Percentiles rank a stretch among this genome's conserved stretches.
Conservation (phyloP, 2,797 vertebrate species). For the Mycteria americana region DNA sequence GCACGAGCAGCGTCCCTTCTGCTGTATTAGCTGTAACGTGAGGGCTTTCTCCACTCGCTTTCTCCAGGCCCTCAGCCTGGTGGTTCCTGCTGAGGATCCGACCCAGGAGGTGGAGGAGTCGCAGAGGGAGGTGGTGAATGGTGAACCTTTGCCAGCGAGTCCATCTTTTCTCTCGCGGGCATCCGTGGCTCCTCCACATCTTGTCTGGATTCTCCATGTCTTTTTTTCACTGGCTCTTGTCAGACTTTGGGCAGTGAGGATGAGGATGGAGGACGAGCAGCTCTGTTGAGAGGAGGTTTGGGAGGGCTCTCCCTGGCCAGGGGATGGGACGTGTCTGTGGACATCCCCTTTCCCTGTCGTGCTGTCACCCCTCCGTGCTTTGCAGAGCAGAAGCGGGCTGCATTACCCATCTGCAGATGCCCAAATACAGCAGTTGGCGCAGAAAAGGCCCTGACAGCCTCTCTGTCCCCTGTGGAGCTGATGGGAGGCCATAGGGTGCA, state of each 20-base stretch:
- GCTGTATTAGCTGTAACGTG: background rate
- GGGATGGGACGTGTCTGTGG: background rate
- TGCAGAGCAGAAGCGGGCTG: background rate
- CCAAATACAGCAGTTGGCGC: background rate
- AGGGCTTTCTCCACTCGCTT: background rate
- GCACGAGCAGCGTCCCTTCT: background rate
- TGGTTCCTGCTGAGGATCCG: background rate
- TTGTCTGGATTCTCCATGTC: background rate
- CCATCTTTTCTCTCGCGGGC: background rate
- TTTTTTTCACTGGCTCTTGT: background rate
- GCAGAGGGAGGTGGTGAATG: background rate
- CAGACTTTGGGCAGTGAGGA: background rate
- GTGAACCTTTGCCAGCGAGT: background rate
- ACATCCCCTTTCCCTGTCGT: background rate
- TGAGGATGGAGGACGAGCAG: background rate
- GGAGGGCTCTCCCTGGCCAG: background rate
- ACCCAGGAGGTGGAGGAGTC: background rate
- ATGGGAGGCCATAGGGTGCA: background rate
- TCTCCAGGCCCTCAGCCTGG: background rate
- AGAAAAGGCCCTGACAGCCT: background rate
- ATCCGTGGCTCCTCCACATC: background rate
- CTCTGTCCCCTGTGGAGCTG: background rate
- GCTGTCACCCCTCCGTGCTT: background rate
- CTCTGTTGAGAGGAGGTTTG: background rate
- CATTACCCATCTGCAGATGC: rapidly evolving